Percentiles rank a stretch among this genome's conserved stretches.
Conservation (phyloP, 2,888 invertebrate genomes). For the Caenorhabditis virilis region DNA sequence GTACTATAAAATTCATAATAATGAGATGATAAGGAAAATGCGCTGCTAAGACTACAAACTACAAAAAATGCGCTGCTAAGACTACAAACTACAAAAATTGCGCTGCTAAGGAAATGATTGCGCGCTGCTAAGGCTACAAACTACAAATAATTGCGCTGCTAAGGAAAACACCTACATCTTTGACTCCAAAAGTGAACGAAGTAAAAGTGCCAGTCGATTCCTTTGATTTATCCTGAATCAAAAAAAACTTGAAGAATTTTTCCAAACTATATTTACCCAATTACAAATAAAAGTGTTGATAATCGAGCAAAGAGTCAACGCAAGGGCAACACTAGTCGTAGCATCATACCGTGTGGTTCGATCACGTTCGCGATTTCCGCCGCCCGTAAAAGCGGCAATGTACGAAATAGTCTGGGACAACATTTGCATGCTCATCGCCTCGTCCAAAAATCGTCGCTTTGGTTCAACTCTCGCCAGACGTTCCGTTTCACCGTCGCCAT, state of each 20-base stretch:
- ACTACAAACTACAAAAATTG: too few species aligned
- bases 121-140: too few species aligned
- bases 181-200: constrained; percentile 15
- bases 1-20: neutral
- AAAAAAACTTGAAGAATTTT: too few species aligned
- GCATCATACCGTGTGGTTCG: constrained; percentile 26
- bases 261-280: neutral
- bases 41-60: too few species aligned
- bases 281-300: constrained; percentile 15
- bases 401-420: constrained; percentile 35
- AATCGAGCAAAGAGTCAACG: constrained; percentile 13
- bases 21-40: neutral
- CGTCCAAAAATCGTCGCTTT: constrained; percentile 25
- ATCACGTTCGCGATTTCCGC: constrained; percentile 27
- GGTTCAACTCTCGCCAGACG: constrained; percentile 27
- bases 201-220: constrained; percentile 11
- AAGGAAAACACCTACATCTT: constrained; percentile 7
- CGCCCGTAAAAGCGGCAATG: constrained; percentile 42
- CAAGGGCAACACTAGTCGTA: constrained; percentile 3
- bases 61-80: too few species aligned
- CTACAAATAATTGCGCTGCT: neutral
- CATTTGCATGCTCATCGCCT: constrained; percentile 38
- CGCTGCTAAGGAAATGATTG: too few species aligned
- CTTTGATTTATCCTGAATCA: too few species aligned
- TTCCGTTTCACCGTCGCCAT: constrained; percentile 54